Percentiles rank a stretch among this genome's conserved stretches.
phyloP scores from a whole-genome alignment of 1,140 invertebrate species.

The Bathynomus jamesi region DNA sequence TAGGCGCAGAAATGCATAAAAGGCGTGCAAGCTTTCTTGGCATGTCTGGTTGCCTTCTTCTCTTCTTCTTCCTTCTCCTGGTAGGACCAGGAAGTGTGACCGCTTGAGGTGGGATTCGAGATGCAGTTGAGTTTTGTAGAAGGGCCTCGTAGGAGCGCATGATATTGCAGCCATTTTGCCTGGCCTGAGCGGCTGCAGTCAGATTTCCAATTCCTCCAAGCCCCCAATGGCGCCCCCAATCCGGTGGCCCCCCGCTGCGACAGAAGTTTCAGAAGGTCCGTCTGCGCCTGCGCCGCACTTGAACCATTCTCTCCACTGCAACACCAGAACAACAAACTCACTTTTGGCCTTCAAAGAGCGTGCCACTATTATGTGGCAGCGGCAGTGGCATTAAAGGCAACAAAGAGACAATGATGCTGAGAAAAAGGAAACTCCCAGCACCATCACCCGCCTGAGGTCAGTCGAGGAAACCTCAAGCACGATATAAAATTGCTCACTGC shows the following conservation, averaged over 20 bases:
- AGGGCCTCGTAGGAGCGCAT: slow-evolving; percentile 35
- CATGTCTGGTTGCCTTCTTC: slow-evolving; percentile 37
- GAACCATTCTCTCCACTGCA: slow-evolving; percentile 38
- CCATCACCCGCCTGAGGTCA: not conserved
- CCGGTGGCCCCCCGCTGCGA: slow-evolving; percentile 23
- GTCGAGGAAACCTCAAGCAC: not conserved
- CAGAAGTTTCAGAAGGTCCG: slow-evolving; percentile 37
- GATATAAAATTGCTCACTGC: not conserved
- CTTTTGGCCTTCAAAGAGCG: too few species aligned
- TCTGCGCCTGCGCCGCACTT: slow-evolving; percentile 34
- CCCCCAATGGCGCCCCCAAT: slow-evolving; percentile 30
- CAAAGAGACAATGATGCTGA: not conserved
- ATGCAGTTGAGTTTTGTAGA: slow-evolving; percentile 30
- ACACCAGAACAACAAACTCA: slow-evolving; percentile 16
- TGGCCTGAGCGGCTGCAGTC: slow-evolving; percentile 31
- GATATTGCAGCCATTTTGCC: slow-evolving; percentile 34
- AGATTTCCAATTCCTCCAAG: slow-evolving; percentile 31
- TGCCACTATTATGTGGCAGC: not conserved
- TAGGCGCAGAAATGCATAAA: slow-evolving; percentile 38
- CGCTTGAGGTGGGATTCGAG: slow-evolving; percentile 28
- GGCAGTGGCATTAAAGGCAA: not conserved
- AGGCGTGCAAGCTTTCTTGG: slow-evolving; percentile 37
- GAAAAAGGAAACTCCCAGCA: not conserved
- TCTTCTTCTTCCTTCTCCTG: slow-evolving; percentile 37
- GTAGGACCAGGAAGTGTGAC: slow-evolving; percentile 33